A percentile compares a stretch with the other conserved stretches of the same genome.
Evolutionary conservation across 1,140 invertebrate species (phyloP).

Genomic region (Sycophila sp.): DNA sequence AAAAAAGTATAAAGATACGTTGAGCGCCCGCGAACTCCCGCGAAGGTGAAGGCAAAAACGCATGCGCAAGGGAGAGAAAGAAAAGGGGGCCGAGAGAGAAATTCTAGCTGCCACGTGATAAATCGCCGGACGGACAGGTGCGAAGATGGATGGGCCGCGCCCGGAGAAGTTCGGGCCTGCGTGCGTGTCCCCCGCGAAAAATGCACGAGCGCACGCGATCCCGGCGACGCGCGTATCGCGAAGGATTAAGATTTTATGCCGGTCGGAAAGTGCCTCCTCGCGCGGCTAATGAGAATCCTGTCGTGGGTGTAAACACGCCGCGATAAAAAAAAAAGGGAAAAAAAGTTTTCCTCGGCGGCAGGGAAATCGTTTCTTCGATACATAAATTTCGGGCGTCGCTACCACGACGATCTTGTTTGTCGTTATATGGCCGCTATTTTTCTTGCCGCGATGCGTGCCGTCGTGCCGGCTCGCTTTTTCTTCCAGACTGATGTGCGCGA

Average conservation of each 20-base stretch:
- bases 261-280: no score
- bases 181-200: no score
- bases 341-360: constrained; percentile 3
- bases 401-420: background rate
- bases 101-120: constrained; percentile 6
- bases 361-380: constrained; percentile 8
- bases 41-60: background rate
- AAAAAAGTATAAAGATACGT: background rate
- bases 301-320: background rate
- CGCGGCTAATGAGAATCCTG: constrained; percentile 22
- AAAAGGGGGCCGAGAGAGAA: background rate
- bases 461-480: no score
- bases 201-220: background rate
- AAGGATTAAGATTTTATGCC: constrained; percentile 11
- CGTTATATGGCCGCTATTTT: no score
- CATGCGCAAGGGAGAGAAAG: background rate
- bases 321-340: background rate
- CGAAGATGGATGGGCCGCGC: constrained; percentile 19
- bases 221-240: background rate
- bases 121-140: constrained; percentile 31
- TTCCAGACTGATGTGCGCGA: no score
- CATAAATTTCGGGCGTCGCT: constrained; percentile 16
- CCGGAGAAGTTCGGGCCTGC: no score
- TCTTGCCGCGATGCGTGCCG: no score
- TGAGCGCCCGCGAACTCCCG: background rate